Evolutionary conservation across 35 echinoderm and acorn worm genomes (phyloP).

Genomic region (Hemicentrotus pulcherrimus): DNA sequence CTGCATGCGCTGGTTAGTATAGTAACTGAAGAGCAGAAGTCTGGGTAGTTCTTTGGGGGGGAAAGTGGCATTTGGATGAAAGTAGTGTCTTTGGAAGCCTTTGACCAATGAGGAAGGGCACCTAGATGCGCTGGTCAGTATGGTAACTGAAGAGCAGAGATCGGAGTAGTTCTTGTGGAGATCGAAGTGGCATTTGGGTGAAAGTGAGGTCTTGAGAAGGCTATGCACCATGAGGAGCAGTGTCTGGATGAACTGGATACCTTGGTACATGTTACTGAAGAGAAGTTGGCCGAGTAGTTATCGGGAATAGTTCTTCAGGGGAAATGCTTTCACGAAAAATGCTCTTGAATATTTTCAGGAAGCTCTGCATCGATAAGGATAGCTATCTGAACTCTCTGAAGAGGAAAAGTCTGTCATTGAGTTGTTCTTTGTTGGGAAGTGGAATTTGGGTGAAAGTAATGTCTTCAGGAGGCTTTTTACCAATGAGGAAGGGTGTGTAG

Average conservation of each 20-base stretch:
- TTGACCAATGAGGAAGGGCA: constrained; percentile 72
- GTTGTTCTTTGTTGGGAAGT: too few species aligned
- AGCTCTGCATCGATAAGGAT: too few species aligned
- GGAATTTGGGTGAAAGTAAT: too few species aligned
- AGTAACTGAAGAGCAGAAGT: not conserved
- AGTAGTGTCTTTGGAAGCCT: constrained; percentile 70
- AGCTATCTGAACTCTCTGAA: too few species aligned
- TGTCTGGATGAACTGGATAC: constrained; percentile 47
- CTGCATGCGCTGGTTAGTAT: constrained; percentile 29
- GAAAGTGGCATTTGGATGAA: constrained; percentile 70
- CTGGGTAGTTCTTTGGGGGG: constrained; percentile 45
- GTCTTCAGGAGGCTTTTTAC: too few species aligned
- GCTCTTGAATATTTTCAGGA: too few species aligned
- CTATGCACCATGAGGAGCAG: not conserved
- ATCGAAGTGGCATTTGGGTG: constrained; percentile 71
- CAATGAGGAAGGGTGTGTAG: too few species aligned
- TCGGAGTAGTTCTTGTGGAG: constrained; percentile 46
- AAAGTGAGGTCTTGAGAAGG: constrained; percentile 48
- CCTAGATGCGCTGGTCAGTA: constrained; percentile 35
- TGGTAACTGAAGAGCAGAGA: not conserved
- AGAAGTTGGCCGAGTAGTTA: not conserved
- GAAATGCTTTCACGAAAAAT: too few species aligned
- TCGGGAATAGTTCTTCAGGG: too few species aligned
- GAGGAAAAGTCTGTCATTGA: too few species aligned
- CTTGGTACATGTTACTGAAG: not conserved